Evolutionary conservation across 2,888 invertebrate genomes (phyloP).

Genomic region (Scaptomyza parva): DNA sequence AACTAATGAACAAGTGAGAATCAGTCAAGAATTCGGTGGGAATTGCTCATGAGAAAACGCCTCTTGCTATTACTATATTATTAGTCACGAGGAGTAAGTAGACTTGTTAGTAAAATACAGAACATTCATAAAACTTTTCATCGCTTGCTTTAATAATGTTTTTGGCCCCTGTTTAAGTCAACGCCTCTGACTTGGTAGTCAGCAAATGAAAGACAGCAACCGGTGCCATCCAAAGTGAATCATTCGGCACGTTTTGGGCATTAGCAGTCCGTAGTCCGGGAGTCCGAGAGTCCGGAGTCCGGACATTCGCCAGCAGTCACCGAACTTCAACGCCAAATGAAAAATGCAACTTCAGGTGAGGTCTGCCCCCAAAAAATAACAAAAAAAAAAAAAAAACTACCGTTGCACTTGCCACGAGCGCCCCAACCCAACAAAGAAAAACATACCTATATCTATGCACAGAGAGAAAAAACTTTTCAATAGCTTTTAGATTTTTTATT

Average conservation of each 20-base stretch:
- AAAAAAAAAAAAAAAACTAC: slow-evolving; percentile 32
- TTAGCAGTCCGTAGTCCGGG: slow-evolving; percentile 49
- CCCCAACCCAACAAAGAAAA: slow-evolving; percentile 20
- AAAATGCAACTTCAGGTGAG: slow-evolving; percentile 71
- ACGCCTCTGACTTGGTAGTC: slow-evolving; percentile 35
- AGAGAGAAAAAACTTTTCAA: not conserved
- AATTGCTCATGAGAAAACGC: not conserved
- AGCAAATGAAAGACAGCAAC: slow-evolving; percentile 12
- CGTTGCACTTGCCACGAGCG: slow-evolving; percentile 57
- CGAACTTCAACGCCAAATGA: slow-evolving; percentile 62
- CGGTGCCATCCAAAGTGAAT: slow-evolving; percentile 19
- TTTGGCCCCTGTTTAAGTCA: not conserved
- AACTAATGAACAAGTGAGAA: slow-evolving; percentile 31
- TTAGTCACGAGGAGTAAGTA: not conserved
- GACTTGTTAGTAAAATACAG: not conserved
- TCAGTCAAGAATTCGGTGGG: not conserved
- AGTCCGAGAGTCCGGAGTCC: not conserved
- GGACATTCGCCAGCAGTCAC: slow-evolving; percentile 33
- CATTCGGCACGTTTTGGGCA: slow-evolving; percentile 74
- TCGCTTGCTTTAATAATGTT: not conserved
- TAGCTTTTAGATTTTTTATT: no score
- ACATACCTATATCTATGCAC: slow-evolving; percentile 5
- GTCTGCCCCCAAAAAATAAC: slow-evolving; percentile 38
- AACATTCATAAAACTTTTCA: not conserved
- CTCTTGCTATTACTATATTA: not conserved